phyloP scores from a whole-genome alignment of 2,888 invertebrate genomes.

The Nematopogon swammerdamellus region DNA sequence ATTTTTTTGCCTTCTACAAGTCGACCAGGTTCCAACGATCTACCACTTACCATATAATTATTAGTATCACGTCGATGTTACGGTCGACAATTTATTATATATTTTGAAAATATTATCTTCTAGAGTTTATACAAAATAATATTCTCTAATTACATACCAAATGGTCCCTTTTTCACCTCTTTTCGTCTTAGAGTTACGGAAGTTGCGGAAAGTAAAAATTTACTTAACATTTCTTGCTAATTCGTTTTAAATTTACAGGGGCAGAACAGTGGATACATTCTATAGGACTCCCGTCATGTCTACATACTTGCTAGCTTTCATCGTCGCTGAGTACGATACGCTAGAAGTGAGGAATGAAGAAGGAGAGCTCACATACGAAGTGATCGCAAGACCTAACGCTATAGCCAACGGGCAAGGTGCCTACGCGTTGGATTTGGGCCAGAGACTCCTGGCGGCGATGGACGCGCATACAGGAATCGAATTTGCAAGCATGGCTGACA shows the following conservation, averaged over 20 bases:
- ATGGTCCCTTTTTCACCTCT: too few relatives aligned
- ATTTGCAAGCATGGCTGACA: constrained; percentile 40
- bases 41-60: too few relatives aligned
- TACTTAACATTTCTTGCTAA: too few relatives aligned
- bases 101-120: too few relatives aligned
- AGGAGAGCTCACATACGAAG: constrained; percentile 25
- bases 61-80: too few relatives aligned
- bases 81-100: too few relatives aligned
- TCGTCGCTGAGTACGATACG: constrained; percentile 59
- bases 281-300: constrained; percentile 51
- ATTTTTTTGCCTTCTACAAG: too few relatives aligned
- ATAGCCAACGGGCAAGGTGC: constrained; percentile 26
- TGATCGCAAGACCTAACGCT: constrained; percentile 43
- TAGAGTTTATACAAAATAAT: too few relatives aligned
- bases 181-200: too few relatives aligned
- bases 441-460: constrained; percentile 42
- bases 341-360: constrained; percentile 7
- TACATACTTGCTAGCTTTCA: constrained; percentile 68
- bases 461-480: constrained; percentile 52
- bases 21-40: too few relatives aligned
- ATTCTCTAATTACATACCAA: too few relatives aligned
- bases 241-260: constrained; percentile 21
- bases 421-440: constrained; percentile 40
- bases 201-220: too few relatives aligned
- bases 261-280: constrained; percentile 28